A percentile compares a stretch with the other conserved stretches of the same genome.
Conservation (phyloP, 1,140 invertebrate species). For the Yoshiicerus persimilis region DNA sequence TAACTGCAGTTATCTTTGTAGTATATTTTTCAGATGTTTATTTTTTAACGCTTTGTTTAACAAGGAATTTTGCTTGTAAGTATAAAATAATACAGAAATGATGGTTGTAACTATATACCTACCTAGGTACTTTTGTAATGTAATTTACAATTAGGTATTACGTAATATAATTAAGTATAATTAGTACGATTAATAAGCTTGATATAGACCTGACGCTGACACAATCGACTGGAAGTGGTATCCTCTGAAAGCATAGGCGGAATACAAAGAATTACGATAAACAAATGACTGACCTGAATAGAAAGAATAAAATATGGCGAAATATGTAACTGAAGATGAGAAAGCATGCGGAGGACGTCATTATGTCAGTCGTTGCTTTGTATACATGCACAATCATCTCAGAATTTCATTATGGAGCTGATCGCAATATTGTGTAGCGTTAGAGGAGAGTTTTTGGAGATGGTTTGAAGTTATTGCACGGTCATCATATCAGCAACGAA, state of each 20-base stretch:
- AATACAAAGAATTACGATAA: not conserved
- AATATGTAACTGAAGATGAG: conserved; percentile 17
- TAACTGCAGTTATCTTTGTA: too few relatives aligned
- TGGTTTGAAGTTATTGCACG: not conserved
- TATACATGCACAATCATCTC: not conserved
- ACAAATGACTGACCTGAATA: conserved; percentile 9
- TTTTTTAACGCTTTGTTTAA: too few relatives aligned
- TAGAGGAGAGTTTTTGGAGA: not conserved
- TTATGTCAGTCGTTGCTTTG: not conserved
- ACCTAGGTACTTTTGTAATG: too few relatives aligned
- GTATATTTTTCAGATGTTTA: too few relatives aligned
- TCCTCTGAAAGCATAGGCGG: too few relatives aligned
- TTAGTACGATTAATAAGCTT: too few relatives aligned
- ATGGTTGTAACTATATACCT: too few relatives aligned
- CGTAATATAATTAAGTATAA: too few relatives aligned
- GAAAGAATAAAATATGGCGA: not conserved
- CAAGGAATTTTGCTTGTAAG: too few relatives aligned
- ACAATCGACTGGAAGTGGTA: not conserved
- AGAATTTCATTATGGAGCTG: not conserved
- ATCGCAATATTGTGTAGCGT: not conserved
- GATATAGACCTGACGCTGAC: not conserved
- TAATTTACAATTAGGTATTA: too few relatives aligned
- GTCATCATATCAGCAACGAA: not conserved
- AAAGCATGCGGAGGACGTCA: conserved; percentile 1
- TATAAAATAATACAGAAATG: too few relatives aligned